Evolutionary conservation across 2,888 invertebrate species (phyloP).

Genomic region (Rhagium mordax): DNA sequence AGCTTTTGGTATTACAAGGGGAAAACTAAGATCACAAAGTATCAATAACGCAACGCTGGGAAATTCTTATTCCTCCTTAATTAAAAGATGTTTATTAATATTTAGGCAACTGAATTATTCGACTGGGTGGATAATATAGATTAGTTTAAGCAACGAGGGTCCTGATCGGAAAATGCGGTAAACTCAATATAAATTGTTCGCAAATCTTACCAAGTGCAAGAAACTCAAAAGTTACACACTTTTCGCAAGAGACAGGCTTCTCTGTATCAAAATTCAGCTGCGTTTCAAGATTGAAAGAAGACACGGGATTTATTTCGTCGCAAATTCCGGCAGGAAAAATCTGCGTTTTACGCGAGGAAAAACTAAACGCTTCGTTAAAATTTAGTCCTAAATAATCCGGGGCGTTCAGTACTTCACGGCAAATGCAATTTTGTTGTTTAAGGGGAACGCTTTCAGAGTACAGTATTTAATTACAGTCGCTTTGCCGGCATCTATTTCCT

Average conservation of each 20-base stretch:
- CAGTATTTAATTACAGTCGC: constrained; percentile 43
- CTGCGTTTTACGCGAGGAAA: neutral
- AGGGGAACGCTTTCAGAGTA: constrained; percentile 40
- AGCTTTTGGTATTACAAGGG: neutral
- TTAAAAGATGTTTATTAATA: neutral
- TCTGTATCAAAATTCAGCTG: too few species aligned
- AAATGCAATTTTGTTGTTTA: constrained; percentile 45
- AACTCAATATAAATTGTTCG: neutral
- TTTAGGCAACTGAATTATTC: neutral
- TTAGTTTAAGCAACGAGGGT: neutral
- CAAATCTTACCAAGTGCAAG: too few species aligned
- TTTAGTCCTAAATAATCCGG: constrained; percentile 17
- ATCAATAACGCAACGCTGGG: neutral
- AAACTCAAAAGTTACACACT: too few species aligned
- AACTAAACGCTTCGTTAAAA: constrained; percentile 8
- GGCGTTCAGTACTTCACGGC: constrained; percentile 11
- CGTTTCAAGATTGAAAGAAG: too few species aligned
- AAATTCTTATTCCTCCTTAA: neutral
- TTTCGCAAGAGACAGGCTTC: too few species aligned
- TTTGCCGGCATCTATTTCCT: constrained; percentile 37
- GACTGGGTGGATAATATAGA: neutral
- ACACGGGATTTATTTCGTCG: too few species aligned
- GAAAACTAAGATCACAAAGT: neutral
- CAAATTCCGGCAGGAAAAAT: neutral
- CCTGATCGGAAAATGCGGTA: neutral